Base-by-base conservation (phyloP, 2,888 invertebrate genomes). In the Cosmia trapezina region DNA sequence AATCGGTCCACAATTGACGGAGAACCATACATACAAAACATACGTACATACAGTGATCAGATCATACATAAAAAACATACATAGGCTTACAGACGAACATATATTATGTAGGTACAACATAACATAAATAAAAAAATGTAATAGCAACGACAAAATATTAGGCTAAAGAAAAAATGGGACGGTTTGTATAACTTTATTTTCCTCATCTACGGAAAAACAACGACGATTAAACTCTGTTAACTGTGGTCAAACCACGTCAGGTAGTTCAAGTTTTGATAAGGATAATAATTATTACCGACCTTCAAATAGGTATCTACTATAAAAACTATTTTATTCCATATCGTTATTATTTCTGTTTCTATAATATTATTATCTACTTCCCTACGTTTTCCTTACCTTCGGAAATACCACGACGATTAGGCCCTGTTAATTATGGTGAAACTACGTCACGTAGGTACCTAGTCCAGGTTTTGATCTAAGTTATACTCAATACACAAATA, bases 261-360 rank as follows among this genome's bases (percentile, higher is more conserved):
- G 2, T 28, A 37, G 22, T 65, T 14, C 6, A 8, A 19, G 14
- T 61, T 70, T 14, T 43, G 4, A 28, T 28, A 57, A 49, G 33
- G 22, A 41, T 28, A 49, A 3, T 19, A 43, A 43, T 33, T 17
- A 70, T 41, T 37, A 47, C 17, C 1, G 11, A 41, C 33, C 9
- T 60, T 28, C 17, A 61, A 60, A 17, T n/a, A 28, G 22, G 22
- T 54, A 53, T 12, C 7, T 28, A 64, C 22, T 47, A 17, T 7
- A 22, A 54, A 68, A 53, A 37, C 12, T 59, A 57, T 66, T 73
- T 17, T 11, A 41, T 33, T 65, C 41, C 47, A 54, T 22, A 61
- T 60, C 6, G 43, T 60, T 22, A 6, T 22, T 43, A 43, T 43
- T 41, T 22, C 1, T 41, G 41, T 43, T 22, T n/a, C 8, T 22